Evolutionary conservation across 2,113 vertebrate genomes (phyloP).

Genomic region (Platysternon megacephalum): DNA sequence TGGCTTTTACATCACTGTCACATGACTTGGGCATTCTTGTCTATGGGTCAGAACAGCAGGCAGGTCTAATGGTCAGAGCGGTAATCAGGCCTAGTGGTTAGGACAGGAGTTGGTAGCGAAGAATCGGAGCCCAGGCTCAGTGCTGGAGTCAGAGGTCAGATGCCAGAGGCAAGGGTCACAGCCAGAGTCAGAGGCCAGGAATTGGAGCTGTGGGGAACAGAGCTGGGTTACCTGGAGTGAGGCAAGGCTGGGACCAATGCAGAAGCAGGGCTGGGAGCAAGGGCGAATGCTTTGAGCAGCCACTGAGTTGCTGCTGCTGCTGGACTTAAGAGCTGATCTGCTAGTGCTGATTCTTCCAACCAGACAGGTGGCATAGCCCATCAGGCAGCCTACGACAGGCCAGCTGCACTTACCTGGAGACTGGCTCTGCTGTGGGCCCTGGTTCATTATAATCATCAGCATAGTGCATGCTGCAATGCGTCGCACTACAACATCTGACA

Average conservation of each 20-base stretch:
- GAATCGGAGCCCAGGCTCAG: background rate
- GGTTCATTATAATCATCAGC: background rate
- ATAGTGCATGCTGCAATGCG: background rate
- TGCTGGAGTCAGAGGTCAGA: background rate
- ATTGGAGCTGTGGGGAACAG: background rate
- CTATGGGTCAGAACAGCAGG: background rate
- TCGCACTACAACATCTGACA: background rate
- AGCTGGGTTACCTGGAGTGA: background rate
- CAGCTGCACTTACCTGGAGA: background rate
- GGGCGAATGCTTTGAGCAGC: background rate
- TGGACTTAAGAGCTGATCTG: background rate
- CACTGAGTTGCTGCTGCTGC: background rate
- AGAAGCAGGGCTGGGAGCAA: background rate
- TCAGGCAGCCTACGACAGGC: background rate
- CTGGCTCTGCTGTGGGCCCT: background rate
- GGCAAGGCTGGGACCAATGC: background rate
- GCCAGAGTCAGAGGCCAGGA: background rate
- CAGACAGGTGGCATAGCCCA: background rate
- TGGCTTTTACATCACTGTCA: background rate
- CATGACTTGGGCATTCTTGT: background rate
- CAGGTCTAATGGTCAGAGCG: background rate
- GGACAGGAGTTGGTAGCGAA: background rate
- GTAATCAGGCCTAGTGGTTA: background rate
- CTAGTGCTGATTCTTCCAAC: background rate
- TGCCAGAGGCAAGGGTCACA: background rate